Conservation (phyloP, 2,888 invertebrate species). For the Notodonta dromedarius region DNA sequence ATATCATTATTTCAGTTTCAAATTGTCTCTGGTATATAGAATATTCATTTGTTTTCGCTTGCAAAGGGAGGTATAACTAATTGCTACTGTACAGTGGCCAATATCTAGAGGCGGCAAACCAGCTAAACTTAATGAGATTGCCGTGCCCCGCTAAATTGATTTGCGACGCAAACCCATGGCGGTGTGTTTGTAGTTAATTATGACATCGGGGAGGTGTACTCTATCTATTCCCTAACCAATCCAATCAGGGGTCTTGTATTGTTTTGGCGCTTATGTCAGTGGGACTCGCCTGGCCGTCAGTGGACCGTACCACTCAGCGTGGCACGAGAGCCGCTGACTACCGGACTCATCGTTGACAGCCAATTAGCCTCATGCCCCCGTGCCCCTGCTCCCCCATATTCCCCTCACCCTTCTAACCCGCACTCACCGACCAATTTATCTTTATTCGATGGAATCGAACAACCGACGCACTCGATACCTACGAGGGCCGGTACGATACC, state of each 20-base stretch:
- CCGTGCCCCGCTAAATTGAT: slow-evolving; percentile 22
- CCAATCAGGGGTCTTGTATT: slow-evolving; percentile 59
- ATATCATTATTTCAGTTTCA: too few species aligned
- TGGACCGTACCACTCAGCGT: slow-evolving; percentile 52
- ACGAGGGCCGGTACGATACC: slow-evolving; percentile 47
- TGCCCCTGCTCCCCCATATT: slow-evolving; percentile 45
- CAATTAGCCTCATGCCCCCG: slow-evolving; percentile 74
- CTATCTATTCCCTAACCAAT: slow-evolving; percentile 41
- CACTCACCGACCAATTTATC: slow-evolving; percentile 71
- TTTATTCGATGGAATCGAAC: slow-evolving; percentile 75
- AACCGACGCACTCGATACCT: slow-evolving; percentile 63
- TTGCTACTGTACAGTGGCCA: background rate
- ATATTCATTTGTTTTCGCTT: background rate
- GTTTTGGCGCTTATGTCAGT: slow-evolving; percentile 57
- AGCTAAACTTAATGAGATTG: slow-evolving; percentile 16
- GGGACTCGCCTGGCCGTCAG: slow-evolving; percentile 47
- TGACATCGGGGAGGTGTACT: slow-evolving; percentile 16
- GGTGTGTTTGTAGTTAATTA: slow-evolving; percentile 9
- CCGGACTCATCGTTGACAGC: slow-evolving; percentile 78
- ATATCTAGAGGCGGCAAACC: slow-evolving; percentile 8
- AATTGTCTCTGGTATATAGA: too few species aligned
- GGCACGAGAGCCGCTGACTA: slow-evolving; percentile 50
- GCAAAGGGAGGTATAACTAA: background rate
- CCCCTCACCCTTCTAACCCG: slow-evolving; percentile 54
- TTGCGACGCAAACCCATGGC: slow-evolving; percentile 17